Evolutionary conservation across 1,140 invertebrate genomes (phyloP).

Genomic region (Eriosoma lanigerum): DNA sequence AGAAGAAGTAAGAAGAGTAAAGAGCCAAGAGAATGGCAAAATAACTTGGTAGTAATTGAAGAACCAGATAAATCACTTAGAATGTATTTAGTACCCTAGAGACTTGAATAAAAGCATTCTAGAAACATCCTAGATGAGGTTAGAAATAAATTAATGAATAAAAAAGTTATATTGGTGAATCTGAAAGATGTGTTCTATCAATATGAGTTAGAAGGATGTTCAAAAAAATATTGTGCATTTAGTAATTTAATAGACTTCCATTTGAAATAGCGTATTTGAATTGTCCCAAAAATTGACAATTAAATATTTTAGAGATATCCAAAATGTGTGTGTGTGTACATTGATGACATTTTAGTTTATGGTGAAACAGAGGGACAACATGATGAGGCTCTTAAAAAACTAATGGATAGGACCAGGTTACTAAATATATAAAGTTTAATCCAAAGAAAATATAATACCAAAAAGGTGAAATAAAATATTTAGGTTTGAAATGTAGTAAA

Average conservation of each 20-base stretch:
- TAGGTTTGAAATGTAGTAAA: not conserved
- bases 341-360: constrained; percentile 58
- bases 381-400: no score
- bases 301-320: constrained; percentile 51
- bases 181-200: constrained; percentile 1
- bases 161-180: not conserved
- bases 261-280: constrained; percentile 41
- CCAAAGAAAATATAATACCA: not conserved
- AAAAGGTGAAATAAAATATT: not conserved
- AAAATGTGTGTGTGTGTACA: constrained; percentile 50
- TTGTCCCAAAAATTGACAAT: constrained; percentile 51
- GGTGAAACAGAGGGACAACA: constrained; percentile 53
- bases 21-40: constrained; percentile 58
- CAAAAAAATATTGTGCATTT: constrained; percentile 42
- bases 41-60: constrained; percentile 57
- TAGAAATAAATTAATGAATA: constrained; percentile 28
- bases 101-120: constrained; percentile 43
- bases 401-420: constrained; percentile 56
- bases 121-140: constrained; percentile 51
- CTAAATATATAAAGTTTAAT: constrained; percentile 34
- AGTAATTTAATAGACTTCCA: not conserved
- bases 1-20: no score
- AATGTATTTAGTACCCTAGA: constrained; percentile 58
- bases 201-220: not conserved
- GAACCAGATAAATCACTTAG: constrained; percentile 57